phyloP scores from a whole-genome alignment of 2,113 vertebrate species.

The Balaeniceps rex region DNA sequence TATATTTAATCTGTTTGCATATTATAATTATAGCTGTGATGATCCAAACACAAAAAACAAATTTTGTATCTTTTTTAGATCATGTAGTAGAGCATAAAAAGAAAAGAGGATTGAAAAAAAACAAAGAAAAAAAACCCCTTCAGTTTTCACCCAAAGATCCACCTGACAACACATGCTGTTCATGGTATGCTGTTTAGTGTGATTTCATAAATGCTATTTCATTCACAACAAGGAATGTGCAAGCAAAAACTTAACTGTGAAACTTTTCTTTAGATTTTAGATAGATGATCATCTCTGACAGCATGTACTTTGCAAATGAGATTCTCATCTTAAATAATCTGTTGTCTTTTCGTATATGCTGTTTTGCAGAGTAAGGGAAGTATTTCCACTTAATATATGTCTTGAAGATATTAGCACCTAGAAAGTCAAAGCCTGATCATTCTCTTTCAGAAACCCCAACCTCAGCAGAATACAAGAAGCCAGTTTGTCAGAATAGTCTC shows the following conservation, averaged over 20 bases:
- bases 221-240: neutral
- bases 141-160: neutral
- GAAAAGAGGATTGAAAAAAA: neutral
- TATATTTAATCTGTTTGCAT: neutral
- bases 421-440: neutral
- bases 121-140: accelerated
- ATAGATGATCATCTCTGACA: neutral
- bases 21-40: neutral
- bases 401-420: neutral
- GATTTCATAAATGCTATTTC: neutral
- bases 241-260: neutral
- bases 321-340: neutral
- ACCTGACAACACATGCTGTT: neutral
- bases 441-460: neutral
- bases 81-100: neutral
- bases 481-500: neutral
- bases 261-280: neutral
- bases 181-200: neutral
- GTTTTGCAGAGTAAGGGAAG: neutral
- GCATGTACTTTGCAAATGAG: neutral
- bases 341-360: neutral
- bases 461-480: neutral
- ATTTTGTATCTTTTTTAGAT: neutral
- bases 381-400: neutral
- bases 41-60: neutral